Percentiles rank a stretch among this genome's conserved stretches.
phyloP scores from a whole-genome alignment of 2,888 invertebrate genomes.

The Leptinotarsa peninsularis region DNA sequence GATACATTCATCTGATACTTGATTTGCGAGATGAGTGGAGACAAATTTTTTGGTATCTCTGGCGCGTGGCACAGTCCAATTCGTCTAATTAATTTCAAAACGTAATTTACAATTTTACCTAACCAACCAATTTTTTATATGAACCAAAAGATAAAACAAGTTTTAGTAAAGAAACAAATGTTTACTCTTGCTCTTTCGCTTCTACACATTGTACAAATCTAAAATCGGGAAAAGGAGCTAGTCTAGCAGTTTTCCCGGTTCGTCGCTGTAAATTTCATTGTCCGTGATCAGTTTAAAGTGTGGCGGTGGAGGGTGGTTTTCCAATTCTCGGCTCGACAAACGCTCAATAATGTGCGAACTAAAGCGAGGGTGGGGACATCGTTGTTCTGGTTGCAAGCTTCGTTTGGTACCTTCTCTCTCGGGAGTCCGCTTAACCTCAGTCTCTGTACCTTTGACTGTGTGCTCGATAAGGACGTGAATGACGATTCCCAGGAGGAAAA shows the following conservation, averaged over 20 bases:
- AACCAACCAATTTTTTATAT: no score
- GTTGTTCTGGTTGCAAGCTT: conserved; percentile 67
- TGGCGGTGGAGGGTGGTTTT: conserved; percentile 67
- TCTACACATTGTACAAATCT: conserved; percentile 26
- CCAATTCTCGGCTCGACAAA: conserved; percentile 71
- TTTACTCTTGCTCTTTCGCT: not conserved
- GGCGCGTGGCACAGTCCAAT: no score
- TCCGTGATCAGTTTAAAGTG: conserved; percentile 66
- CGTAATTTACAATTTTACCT: no score
- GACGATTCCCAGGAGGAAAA: conserved; percentile 35
- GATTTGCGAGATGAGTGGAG: no score
- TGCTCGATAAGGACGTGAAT: conserved; percentile 41
- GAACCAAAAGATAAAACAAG: no score
- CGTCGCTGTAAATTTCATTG: conserved; percentile 61
- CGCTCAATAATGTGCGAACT: conserved; percentile 75
- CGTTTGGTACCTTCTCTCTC: conserved; percentile 65
- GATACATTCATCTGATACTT: no score
- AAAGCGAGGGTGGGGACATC: conserved; percentile 67
- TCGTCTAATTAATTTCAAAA: no score
- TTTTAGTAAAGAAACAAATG: no score
- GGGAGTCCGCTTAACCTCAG: conserved; percentile 62
- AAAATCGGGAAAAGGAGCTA: conserved; percentile 15
- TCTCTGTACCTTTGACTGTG: conserved; percentile 48
- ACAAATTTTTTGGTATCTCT: no score
- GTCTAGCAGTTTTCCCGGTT: conserved; percentile 34